phyloP scores from a whole-genome alignment of 2,888 invertebrate species.

The Brachypterus glaber region DNA sequence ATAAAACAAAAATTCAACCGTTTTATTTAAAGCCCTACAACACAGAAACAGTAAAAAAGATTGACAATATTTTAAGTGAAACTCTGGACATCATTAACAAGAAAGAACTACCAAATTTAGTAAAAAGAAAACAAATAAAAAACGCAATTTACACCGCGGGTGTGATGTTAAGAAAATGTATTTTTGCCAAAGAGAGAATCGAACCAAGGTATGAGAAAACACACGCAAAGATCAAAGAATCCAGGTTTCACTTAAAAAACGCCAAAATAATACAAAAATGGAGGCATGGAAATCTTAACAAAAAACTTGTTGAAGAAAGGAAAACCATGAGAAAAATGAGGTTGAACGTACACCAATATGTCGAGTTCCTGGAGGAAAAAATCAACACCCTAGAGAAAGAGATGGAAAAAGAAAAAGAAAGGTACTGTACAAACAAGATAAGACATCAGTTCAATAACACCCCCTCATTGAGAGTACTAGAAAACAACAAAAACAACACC shows the following conservation, averaged over 20 bases:
- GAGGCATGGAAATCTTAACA: background rate
- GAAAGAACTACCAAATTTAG: background rate
- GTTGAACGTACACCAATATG: constrained; percentile 12
- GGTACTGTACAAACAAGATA: constrained; percentile 4
- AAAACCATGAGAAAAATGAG: constrained; percentile 11
- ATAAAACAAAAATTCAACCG: background rate
- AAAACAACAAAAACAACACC: background rate
- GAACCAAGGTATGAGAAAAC: constrained; percentile 4
- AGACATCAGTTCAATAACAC: constrained; percentile 5
- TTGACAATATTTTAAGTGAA: background rate
- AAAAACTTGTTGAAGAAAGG: constrained; percentile 7
- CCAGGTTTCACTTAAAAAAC: constrained; percentile 1
- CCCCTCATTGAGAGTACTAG: constrained; percentile 5
- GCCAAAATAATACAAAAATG: background rate
- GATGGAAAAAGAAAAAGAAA: constrained; percentile 6
- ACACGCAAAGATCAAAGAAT: constrained; percentile 6
- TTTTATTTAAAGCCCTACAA: background rate
- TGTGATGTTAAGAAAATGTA: constrained; percentile 7
- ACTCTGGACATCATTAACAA: constrained; percentile 2
- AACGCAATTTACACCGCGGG: constrained; percentile 12
- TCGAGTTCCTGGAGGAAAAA: constrained; percentile 8
- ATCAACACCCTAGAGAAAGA: constrained; percentile 2
- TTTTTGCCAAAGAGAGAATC: constrained; percentile 1
- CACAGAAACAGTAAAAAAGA: background rate
- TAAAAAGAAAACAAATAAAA: constrained; percentile 6